Evolutionary conservation across 2,113 vertebrate species (phyloP).

Genomic region (Labeo catla): DNA sequence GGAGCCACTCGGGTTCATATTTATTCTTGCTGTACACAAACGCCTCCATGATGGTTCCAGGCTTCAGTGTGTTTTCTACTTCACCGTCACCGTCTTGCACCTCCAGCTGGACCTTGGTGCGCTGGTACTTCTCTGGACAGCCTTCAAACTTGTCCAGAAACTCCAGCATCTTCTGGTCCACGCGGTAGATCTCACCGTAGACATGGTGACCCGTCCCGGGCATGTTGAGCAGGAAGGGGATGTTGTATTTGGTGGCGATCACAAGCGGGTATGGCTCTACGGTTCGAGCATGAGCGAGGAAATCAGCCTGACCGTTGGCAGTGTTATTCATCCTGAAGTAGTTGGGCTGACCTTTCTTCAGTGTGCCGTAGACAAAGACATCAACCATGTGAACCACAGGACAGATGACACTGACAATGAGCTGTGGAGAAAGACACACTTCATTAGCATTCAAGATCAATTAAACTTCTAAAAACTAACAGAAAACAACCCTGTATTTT

Average conservation of each 20-base stretch:
- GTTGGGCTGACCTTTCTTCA: constrained; percentile 93
- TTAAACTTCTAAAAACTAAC: neutral
- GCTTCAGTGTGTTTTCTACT: neutral
- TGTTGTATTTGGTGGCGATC: constrained; percentile 80
- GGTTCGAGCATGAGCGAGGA: constrained; percentile 77
- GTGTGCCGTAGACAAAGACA: constrained; percentile 89
- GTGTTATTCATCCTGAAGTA: constrained; percentile 76
- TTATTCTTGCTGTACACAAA: constrained; percentile 82
- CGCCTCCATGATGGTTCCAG: constrained; percentile 65
- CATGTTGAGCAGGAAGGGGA: constrained; percentile 85
- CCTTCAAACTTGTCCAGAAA: constrained; percentile 88
- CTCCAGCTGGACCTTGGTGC: constrained; percentile 74
- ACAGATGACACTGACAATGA: no score
- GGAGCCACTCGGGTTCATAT: constrained; percentile 81
- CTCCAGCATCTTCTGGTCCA: constrained; percentile 85
- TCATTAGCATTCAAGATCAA: no score
- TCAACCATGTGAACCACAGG: neutral
- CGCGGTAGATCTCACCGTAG: constrained; percentile 84
- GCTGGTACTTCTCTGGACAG: constrained; percentile 87
- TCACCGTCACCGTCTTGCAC: constrained; percentile 77
- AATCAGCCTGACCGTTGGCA: constrained; percentile 72
- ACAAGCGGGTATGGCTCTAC: constrained; percentile 84
- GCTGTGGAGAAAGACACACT: no score
- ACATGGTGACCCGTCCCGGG: constrained; percentile 79
- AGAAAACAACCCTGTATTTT: neutral